Evolutionary conservation across 2,113 vertebrate genomes (phyloP).

Genomic region (Platycercus adscitus): DNA sequence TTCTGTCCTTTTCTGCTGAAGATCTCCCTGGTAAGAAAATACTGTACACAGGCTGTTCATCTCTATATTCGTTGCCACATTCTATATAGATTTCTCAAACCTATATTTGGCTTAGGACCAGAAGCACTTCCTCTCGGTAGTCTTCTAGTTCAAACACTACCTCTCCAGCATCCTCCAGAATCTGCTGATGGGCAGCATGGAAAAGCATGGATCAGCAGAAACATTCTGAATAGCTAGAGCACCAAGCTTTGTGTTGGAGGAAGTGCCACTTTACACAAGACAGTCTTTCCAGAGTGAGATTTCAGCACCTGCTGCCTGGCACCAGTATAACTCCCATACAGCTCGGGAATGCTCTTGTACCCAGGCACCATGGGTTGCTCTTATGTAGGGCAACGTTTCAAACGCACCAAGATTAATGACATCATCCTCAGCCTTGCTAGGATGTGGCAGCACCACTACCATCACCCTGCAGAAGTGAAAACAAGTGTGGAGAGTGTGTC

Average conservation of each 20-base stretch:
- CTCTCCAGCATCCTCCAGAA: neutral
- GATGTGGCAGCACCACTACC: neutral
- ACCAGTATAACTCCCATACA: rapidly evolving
- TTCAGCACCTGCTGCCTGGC: neutral
- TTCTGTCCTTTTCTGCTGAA: neutral
- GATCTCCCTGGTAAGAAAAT: neutral
- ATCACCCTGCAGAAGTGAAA: neutral
- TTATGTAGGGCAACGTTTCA: neutral
- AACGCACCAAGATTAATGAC: neutral
- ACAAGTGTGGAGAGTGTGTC: neutral
- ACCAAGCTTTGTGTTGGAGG: neutral
- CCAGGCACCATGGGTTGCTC: neutral
- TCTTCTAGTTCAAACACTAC: neutral
- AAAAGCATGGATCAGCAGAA: neutral
- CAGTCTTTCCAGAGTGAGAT: neutral
- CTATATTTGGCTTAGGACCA: neutral
- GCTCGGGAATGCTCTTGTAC: neutral
- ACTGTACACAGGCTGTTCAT: neutral
- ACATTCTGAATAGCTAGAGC: neutral
- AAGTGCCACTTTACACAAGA: neutral
- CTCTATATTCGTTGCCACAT: neutral
- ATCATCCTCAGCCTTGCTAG: neutral
- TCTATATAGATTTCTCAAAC: neutral
- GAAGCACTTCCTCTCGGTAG: neutral
- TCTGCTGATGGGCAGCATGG: neutral